Evolutionary conservation across 2,888 invertebrate species (phyloP), one percentile per base, ranked within the genome.

Genomic region (Tridacna gigas): DNA sequence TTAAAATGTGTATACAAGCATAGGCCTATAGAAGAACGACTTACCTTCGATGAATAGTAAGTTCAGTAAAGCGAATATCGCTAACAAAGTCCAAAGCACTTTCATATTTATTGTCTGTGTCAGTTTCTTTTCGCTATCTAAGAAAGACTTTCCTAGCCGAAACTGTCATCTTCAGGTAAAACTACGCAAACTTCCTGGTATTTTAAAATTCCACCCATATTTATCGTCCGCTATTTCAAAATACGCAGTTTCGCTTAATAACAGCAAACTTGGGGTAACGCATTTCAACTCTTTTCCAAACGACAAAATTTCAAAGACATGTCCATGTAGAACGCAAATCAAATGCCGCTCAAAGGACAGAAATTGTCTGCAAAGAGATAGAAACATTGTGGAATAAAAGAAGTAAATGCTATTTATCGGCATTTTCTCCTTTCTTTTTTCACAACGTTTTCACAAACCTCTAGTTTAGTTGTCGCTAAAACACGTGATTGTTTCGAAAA

Each of bases 31-130:
- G 9, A 13, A n/a, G 15, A 65, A 28, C 0, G 15, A 15, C 71
- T 51, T 47, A 71, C 71, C 71, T 71, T 71, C 71, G 0, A 71
- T 12, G 51, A 51, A 71, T 18, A 71, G 9, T 22, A 71, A 13
- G 45, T 71, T 71, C 11, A 71, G 25, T 26, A 71, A 51, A 3
- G 51, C 22, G 26, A 71, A 71, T 22, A 71, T 51, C 45, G 51
- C 18, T 37, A 71, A 26, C n/a, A 71, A 71, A 48, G 25, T 25
- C 25, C 22, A 48, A 51, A 71, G 51, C 0, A 25, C 51, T n/a
- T 71, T 71, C 71, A 71, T 71, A 22, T 25, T 71, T 51, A 20
- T 45, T 12, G n/a, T 20, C 9, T 20, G 4, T 63, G 20, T 9
- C 12, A 25, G 25, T 25, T 63, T 13, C 25, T n/a, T 18, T 9